phyloP scores from a whole-genome alignment of 2,113 vertebrate genomes.

The Zootoca vivipara region DNA sequence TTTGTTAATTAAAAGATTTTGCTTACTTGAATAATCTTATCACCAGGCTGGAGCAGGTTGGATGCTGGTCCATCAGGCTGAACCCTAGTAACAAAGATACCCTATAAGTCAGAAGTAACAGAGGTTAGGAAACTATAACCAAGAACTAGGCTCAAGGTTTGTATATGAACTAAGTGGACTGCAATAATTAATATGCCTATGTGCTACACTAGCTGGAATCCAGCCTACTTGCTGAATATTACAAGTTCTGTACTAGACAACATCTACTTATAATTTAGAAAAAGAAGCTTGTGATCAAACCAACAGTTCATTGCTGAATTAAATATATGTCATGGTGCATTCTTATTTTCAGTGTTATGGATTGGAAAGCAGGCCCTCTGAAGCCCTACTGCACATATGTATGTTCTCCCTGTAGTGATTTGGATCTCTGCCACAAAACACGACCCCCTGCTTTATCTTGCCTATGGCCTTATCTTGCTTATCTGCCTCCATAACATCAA shows the following conservation, averaged over 20 bases:
- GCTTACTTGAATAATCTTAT: slow-evolving; percentile 98
- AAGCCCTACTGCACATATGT: not conserved
- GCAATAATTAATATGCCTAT: slow-evolving; percentile 8
- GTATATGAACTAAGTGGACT: slow-evolving; percentile 25
- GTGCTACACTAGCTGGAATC: not conserved
- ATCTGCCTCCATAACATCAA: not conserved
- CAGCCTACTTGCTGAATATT: not conserved
- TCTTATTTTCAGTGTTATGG: slow-evolving; percentile 17
- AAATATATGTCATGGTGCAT: slow-evolving; percentile 3
- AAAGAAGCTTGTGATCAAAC: not conserved
- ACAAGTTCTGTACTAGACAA: not conserved
- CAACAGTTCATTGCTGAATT: not conserved
- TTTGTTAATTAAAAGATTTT: not conserved
- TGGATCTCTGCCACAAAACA: not conserved
- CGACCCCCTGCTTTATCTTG: not conserved
- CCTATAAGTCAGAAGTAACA: slow-evolving; percentile 99
- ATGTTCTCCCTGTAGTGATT: not conserved
- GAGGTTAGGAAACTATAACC: slow-evolving; percentile 90
- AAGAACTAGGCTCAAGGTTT: slow-evolving; percentile 58
- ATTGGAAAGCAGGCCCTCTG: not conserved
- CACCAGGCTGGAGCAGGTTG: slow-evolving; percentile 92
- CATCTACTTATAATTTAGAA: slow-evolving; percentile 2
- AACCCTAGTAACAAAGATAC: slow-evolving; percentile 99
- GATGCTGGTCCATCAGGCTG: slow-evolving; percentile 97
- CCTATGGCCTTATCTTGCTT: not conserved